Evolutionary conservation across 2,888 invertebrate species (phyloP).

Genomic region (Harpalus rubripes): DNA sequence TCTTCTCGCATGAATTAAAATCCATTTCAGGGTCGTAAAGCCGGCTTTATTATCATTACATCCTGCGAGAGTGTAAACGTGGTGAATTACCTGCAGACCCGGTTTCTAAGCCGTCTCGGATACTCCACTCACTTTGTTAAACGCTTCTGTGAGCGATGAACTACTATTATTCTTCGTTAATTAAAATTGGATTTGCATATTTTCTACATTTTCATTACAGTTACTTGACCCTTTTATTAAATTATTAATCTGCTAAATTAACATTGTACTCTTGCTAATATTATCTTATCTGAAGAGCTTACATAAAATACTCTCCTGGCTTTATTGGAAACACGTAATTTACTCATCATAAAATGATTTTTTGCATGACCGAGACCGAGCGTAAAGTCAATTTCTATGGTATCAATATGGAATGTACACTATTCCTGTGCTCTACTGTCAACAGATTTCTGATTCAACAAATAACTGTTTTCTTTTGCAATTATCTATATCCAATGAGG

Average conservation of each 20-base stretch:
- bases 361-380: too few species aligned
- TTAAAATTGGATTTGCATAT: constrained; percentile 55
- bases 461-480: too few species aligned
- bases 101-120: constrained; percentile 45
- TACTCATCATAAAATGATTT: background rate
- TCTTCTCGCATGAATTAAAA: constrained; percentile 28
- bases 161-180: constrained; percentile 51
- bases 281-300: background rate
- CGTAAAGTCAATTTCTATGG: too few species aligned
- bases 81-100: constrained; percentile 42
- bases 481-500: too few species aligned
- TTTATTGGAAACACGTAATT: background rate
- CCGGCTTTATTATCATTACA: constrained; percentile 36
- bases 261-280: background rate
- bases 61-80: constrained; percentile 26
- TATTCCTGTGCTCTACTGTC: too few species aligned
- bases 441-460: too few species aligned
- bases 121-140: constrained; percentile 1
- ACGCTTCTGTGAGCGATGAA: constrained; percentile 22
- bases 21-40: constrained; percentile 40
- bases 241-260: background rate
- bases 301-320: background rate
- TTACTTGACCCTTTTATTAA: constrained; percentile 39
- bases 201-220: constrained; percentile 29
- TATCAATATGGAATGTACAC: too few species aligned